phyloP scores from a whole-genome alignment of 2,797 vertebrate genomes.

The Lepus oiostolus region DNA sequence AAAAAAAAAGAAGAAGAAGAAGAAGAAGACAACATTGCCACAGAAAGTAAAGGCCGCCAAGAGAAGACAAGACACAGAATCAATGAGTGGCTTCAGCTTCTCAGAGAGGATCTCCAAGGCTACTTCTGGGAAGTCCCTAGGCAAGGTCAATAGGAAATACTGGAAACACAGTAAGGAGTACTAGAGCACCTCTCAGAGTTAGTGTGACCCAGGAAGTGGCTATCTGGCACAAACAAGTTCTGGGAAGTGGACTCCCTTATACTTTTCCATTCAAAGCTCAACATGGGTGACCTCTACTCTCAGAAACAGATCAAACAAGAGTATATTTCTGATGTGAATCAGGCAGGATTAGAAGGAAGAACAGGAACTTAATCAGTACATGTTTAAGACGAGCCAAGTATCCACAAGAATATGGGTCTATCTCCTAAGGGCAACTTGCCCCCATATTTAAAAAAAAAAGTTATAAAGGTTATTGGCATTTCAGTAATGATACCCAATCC shows the following conservation, averaged over 20 bases:
- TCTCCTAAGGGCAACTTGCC: background rate
- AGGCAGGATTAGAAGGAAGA: background rate
- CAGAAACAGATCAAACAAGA: background rate
- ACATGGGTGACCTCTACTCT: background rate
- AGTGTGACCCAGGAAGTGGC: background rate
- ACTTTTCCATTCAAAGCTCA: background rate
- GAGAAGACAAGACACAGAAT: background rate
- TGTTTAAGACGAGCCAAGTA: background rate
- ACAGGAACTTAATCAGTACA: background rate
- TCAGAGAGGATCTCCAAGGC: background rate
- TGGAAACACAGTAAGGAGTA: background rate
- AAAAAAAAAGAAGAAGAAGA: no score
- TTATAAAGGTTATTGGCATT: background rate
- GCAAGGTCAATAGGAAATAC: background rate
- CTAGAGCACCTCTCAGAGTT: background rate
- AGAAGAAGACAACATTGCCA: background rate
- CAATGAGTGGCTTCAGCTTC: background rate
- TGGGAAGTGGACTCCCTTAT: background rate
- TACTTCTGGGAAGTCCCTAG: background rate
- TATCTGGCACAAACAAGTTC: background rate
- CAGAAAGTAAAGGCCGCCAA: background rate
- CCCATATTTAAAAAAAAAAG: background rate
- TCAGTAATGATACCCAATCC: background rate
- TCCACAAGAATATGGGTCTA: background rate
- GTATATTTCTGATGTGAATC: background rate